A percentile compares a stretch with the other conserved stretches of the same genome.
phyloP scores from a whole-genome alignment of 30 jellyfish, hydroid and myxozoan genomes.

The Mastigias papua region DNA sequence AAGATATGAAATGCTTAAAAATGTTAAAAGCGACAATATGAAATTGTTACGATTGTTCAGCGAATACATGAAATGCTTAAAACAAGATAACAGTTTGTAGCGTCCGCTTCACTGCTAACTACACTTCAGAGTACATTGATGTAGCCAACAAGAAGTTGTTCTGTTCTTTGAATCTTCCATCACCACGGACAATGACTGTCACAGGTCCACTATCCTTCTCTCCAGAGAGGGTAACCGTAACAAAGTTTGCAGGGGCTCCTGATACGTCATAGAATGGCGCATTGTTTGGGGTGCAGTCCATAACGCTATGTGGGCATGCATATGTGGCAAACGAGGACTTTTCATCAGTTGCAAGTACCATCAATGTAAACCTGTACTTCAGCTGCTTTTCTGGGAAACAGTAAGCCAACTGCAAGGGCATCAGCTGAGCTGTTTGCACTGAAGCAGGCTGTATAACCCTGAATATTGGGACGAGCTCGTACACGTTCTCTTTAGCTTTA shows the following conservation, averaged over 20 bases:
- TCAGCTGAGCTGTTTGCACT: conserved; percentile 13
- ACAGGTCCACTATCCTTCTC: conserved; percentile 63
- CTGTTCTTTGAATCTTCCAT: conserved; percentile 39
- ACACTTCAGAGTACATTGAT: conserved; percentile 33
- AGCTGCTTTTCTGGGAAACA: conserved; percentile 32
- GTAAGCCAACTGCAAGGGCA: conserved; percentile 46
- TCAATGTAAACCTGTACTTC: conserved; percentile 12
- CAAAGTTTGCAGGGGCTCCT: conserved; percentile 61
- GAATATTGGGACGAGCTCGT: conserved; percentile 69
- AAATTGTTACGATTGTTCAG: too few relatives aligned
- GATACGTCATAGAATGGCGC: conserved; percentile 67
- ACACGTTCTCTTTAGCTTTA: conserved; percentile 40
- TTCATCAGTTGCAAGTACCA: conserved; percentile 54
- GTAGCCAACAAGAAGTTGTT: conserved; percentile 56
- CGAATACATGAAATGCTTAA: too few relatives aligned
- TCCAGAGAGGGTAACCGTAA: conserved; percentile 26
- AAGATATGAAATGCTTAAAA: too few relatives aligned
- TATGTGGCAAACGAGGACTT: conserved; percentile 73
- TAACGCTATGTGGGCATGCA: conserved; percentile 55
- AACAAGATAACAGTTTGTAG: too few relatives aligned
- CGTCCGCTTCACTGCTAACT: too few relatives aligned
- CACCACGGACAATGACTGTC: conserved; percentile 64
- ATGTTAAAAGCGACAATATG: too few relatives aligned
- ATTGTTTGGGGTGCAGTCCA: conserved; percentile 10
- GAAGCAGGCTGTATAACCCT: conserved; percentile 15